Evolutionary conservation across 2,797 vertebrate species (phyloP), one percentile per base, ranked within the genome.

Genomic region (Enoplosus armatus): DNA sequence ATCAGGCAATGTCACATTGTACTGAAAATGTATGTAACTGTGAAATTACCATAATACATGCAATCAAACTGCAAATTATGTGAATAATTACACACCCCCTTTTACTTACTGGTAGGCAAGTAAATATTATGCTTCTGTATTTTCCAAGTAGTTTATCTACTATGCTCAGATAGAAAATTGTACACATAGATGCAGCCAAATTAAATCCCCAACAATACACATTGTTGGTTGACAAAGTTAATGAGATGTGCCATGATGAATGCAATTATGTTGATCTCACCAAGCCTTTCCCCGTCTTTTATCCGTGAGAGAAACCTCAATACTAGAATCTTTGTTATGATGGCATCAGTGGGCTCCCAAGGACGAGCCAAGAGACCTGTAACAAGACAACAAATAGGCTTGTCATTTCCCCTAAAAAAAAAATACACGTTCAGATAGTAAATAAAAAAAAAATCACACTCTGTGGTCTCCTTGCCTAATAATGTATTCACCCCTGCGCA

Each of bases 231-330:
- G 11, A 62, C 27, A 61, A 35, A 51, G 56, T 22, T 22, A 37
- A 24, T 48, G 22, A 35, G 5, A 9, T 47, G 4, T 58, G 22
- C 6, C 11, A 31, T 3, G 9, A 55, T 54, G 2, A 50, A 33
- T 3, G 3, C 2, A 50, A 39, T 27, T 2, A 51, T 11, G 7
- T 39, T 43, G 22, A n/a, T 48, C 87, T 93, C 56, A 96, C 95
- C 92, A 1, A 90, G 84, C 10, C 65, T 84, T 69, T 95, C 93
- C 0, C 95, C 94, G 0, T 95, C 92, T 31, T 90, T 90, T 67
- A 96, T 91, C 37, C 86, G 62, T 16, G 85, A 79, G 18, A 96
- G 90, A 66, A 96, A 94, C 82, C 94, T 86, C 69, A 96, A 35
- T 0, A 94, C 20, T 24, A 54, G 60, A n/a, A 96, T 53, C 75